Conservation (phyloP, 2,888 invertebrate genomes). For the Aradus depressus region DNA sequence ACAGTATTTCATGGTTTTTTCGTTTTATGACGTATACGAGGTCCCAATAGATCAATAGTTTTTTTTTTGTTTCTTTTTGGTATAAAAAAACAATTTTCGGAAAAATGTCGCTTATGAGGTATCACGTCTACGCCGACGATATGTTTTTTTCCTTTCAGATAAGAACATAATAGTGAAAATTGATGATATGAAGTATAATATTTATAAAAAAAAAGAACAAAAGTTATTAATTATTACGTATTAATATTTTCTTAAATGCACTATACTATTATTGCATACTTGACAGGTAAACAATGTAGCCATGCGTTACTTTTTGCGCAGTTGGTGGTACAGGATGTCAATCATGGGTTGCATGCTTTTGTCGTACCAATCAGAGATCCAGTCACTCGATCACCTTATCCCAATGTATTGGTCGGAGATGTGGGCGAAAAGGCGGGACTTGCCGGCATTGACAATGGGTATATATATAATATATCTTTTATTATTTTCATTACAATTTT, state of each 20-base stretch:
- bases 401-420: constrained; percentile 79
- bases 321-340: constrained; percentile 65
- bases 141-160: no score
- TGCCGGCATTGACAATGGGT: constrained; percentile 89
- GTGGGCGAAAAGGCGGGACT: constrained; percentile 88
- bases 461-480: constrained; percentile 33
- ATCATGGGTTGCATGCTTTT: constrained; percentile 82
- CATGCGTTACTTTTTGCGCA: constrained; percentile 83
- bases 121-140: no score
- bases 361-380: constrained; percentile 75
- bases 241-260: background rate
- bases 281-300: constrained; percentile 64
- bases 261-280: background rate
- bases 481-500: no score
- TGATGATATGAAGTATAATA: background rate
- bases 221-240: background rate
- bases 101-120: no score
- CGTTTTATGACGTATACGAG: no score
- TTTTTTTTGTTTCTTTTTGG: no score
- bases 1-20: no score
- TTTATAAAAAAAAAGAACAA: background rate
- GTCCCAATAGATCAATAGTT: no score
- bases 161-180: no score
- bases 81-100: no score
- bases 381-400: constrained; percentile 60